Evolutionary conservation across 2,797 vertebrate genomes (phyloP).

Genomic region (Cirrhinus molitorella): DNA sequence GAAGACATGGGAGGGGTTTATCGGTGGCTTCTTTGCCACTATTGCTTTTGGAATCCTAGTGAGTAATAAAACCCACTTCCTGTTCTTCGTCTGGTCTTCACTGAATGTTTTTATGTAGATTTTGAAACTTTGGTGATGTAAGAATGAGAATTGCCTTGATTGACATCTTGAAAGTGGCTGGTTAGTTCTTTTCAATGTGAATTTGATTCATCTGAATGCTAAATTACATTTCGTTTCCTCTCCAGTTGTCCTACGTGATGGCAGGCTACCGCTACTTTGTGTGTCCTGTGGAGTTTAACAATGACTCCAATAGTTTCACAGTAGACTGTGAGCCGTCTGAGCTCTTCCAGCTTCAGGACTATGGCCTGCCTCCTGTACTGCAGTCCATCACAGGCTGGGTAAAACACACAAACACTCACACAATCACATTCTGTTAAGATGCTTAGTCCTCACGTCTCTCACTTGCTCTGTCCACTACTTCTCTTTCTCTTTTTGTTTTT

Average conservation of each 20-base stretch:
- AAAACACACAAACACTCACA: conserved; percentile 40
- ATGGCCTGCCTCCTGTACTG: conserved; percentile 85
- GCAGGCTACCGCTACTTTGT: conserved; percentile 94
- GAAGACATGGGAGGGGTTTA: conserved; percentile 99
- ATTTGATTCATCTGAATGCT: background rate
- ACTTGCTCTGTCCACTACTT: background rate
- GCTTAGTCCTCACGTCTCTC: background rate
- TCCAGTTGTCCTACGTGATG: conserved; percentile 95
- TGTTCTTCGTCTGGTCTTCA: background rate
- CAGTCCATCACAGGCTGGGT: conserved; percentile 92
- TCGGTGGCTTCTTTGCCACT: conserved; percentile 94
- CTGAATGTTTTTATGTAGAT: background rate
- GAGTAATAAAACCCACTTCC: conserved; percentile 8
- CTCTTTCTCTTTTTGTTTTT: background rate
- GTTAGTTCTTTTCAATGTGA: background rate
- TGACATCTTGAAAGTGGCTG: background rate
- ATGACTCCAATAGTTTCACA: conserved; percentile 93
- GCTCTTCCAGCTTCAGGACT: conserved; percentile 94
- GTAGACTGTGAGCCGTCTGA: conserved; percentile 94
- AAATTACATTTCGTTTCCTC: background rate
- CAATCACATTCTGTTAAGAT: conserved; percentile 1
- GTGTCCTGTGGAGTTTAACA: conserved; percentile 97
- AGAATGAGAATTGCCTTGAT: background rate
- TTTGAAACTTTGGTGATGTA: background rate
- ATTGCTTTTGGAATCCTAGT: conserved; percentile 68